Percentiles rank a stretch among this genome's conserved stretches.
Conservation (phyloP, 2,113 vertebrate species). For the Rana temporaria region DNA sequence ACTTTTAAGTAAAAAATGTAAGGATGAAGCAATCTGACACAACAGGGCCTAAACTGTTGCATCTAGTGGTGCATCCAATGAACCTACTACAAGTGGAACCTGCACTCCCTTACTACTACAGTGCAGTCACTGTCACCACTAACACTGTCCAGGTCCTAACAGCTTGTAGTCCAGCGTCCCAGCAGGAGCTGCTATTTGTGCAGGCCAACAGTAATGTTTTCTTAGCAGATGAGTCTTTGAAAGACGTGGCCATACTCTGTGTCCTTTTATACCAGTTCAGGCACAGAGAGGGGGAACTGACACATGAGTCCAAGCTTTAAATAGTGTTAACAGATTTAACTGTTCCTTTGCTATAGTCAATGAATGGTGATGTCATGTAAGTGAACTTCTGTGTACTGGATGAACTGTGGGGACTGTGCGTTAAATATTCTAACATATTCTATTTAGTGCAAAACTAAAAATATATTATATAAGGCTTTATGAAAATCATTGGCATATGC, state of each 20-base stretch:
- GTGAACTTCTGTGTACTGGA: background rate
- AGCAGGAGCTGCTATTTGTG: conserved; percentile 1
- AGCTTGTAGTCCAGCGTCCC: conserved; percentile 14
- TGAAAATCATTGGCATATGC: too few species aligned
- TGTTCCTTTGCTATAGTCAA: conserved; percentile 13
- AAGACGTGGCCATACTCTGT: conserved; percentile 10
- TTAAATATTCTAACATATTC: background rate
- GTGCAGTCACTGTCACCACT: background rate
- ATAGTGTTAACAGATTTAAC: conserved; percentile 36
- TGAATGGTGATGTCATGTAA: background rate
- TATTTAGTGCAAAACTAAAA: background rate
- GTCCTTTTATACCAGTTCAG: conserved; percentile 33
- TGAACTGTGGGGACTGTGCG: background rate
- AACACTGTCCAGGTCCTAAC: conserved; percentile 12
- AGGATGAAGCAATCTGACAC: too few species aligned
- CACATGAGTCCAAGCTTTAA: conserved; percentile 45
- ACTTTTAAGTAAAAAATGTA: too few species aligned
- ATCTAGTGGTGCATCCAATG: background rate
- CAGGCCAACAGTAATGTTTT: conserved; percentile 6
- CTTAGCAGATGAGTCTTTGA: conserved; percentile 20
- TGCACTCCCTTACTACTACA: background rate
- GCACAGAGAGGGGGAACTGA: conserved; percentile 21
- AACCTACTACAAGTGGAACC: conserved; percentile 5
- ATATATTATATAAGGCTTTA: too few species aligned
- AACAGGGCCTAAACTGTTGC: too few species aligned